Conservation (phyloP, 1,140 invertebrate species). For the Ceratina australensis region DNA sequence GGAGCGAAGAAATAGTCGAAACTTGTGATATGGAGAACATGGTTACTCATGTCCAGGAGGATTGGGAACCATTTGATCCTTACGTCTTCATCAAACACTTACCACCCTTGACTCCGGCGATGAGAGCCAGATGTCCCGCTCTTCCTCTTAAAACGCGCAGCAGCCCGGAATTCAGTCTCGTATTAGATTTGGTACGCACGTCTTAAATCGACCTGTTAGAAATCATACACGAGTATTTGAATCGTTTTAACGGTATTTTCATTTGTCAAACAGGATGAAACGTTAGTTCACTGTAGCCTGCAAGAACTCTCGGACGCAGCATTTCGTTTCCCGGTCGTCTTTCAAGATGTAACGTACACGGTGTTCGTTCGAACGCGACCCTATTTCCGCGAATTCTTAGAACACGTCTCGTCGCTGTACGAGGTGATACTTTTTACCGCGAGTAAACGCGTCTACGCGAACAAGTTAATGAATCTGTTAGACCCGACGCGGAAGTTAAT, state of each 20-base stretch:
- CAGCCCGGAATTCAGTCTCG: conserved; percentile 96
- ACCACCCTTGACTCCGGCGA: conserved; percentile 92
- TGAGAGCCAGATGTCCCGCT: conserved; percentile 92
- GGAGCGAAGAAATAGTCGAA: conserved; percentile 78
- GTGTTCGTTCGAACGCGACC: conserved; percentile 96
- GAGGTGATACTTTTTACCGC: conserved; percentile 98
- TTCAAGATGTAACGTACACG: conserved; percentile 94
- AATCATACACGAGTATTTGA: neutral
- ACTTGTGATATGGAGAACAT: conserved; percentile 81
- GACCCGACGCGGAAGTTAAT: conserved; percentile 94
- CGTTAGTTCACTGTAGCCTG: conserved; percentile 96
- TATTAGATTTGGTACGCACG: conserved; percentile 88
- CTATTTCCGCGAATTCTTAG: conserved; percentile 94
- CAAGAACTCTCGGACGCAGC: conserved; percentile 95
- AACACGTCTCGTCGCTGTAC: conserved; percentile 92
- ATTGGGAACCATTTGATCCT: conserved; percentile 92
- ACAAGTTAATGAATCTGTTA: conserved; percentile 95
- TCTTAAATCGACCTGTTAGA: conserved; percentile 47
- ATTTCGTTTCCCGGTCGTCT: conserved; percentile 96
- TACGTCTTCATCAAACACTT: conserved; percentile 96
- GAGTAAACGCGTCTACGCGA: conserved; percentile 96
- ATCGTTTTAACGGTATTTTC: conserved; percentile 11
- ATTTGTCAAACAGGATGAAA: conserved; percentile 87
- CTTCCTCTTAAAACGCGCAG: conserved; percentile 95
- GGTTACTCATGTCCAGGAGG: conserved; percentile 83